phyloP scores from a whole-genome alignment of 1,140 invertebrate genomes.

The Andricus grossulariae region DNA sequence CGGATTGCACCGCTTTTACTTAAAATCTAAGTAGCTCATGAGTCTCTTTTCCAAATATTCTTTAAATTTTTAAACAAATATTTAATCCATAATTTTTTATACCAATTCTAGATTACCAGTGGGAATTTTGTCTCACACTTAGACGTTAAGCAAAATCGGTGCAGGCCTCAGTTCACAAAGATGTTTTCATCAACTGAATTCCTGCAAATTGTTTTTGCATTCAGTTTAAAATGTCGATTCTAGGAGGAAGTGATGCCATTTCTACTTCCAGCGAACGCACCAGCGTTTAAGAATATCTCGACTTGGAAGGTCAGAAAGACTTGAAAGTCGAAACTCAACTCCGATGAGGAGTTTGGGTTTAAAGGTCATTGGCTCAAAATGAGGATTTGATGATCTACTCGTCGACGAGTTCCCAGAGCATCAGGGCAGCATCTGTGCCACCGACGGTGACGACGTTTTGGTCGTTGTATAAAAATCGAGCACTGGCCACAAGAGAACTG shows the following conservation, averaged over 20 bases:
- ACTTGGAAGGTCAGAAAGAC: neutral
- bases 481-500: slow-evolving; percentile 88
- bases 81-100: too few relatives aligned
- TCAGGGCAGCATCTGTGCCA: slow-evolving; percentile 92
- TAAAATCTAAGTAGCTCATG: neutral
- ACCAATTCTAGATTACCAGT: too few relatives aligned
- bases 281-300: neutral
- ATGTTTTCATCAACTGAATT: neutral
- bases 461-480: slow-evolving; percentile 90
- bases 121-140: too few relatives aligned
- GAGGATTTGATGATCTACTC: slow-evolving; percentile 75
- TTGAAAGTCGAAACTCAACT: neutral
- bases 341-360: neutral
- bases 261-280: neutral
- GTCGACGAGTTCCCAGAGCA: slow-evolving; percentile 93
- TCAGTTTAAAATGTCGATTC: neutral
- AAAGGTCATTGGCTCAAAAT: neutral
- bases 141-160: slow-evolving; percentile 5
- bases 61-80: too few relatives aligned
- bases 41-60: neutral
- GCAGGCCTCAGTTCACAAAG: neutral
- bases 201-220: neutral
- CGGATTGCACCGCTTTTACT: neutral
- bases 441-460: slow-evolving; percentile 91
- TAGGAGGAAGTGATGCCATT: neutral